Percentiles rank a stretch among this genome's conserved stretches.
Evolutionary conservation across 1,140 invertebrate genomes (phyloP).

Genomic region (Atta texana): DNA sequence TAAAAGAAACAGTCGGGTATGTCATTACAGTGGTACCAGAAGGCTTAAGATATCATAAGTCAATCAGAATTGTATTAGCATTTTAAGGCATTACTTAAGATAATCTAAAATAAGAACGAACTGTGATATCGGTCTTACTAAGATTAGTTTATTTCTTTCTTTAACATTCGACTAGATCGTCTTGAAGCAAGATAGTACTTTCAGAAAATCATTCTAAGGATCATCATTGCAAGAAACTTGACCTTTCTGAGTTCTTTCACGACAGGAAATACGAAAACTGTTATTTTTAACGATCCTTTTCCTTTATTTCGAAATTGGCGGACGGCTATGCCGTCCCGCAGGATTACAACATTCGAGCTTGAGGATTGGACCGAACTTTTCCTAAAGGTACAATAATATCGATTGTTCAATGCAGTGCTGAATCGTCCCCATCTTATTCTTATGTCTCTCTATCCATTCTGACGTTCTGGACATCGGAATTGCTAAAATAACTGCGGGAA

Average conservation of each 20-base stretch:
- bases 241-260: background rate
- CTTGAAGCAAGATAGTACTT: slow-evolving; percentile 26
- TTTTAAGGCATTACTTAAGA: too few species aligned
- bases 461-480: background rate
- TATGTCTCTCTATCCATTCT: slow-evolving; percentile 1
- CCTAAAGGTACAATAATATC: slow-evolving; percentile 49
- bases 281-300: slow-evolving; percentile 40
- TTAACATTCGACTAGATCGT: background rate
- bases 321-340: background rate
- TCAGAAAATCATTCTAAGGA: slow-evolving; percentile 2
- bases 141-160: slow-evolving; percentile 4
- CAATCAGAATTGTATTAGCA: too few species aligned
- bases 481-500: background rate
- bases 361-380: slow-evolving; percentile 32
- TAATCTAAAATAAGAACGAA: too few species aligned
- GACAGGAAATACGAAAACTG: background rate
- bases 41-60: too few species aligned
- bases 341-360: slow-evolving; percentile 25
- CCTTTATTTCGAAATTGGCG: slow-evolving; percentile 25
- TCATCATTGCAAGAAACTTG: slow-evolving; percentile 24
- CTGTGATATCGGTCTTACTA: background rate
- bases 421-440: slow-evolving; percentile 1
- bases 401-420: slow-evolving; percentile 25
- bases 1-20: too few species aligned
- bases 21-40: too few species aligned